These are phyloP conservation scores for Grapholita molesta DNA, from an alignment of 1,140 invertebrate genomes.

Conservation along the genomic window DNA sequence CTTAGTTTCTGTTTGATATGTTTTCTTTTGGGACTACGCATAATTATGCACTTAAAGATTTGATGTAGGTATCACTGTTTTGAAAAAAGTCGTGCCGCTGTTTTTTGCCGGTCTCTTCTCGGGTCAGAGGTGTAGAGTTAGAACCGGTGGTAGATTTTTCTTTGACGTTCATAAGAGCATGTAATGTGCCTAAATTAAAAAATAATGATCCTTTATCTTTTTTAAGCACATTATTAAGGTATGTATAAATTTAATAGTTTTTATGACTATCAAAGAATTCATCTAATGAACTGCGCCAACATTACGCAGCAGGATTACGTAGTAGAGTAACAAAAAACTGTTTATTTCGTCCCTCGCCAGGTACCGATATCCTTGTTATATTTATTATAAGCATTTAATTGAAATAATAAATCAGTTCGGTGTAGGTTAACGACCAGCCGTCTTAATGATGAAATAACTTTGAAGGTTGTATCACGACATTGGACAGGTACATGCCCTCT, in stretches of 20 bases:
- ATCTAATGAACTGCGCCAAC: not conserved
- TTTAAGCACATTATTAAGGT: no score
- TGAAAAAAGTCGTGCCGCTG: no score
- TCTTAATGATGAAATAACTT: constrained; percentile 53
- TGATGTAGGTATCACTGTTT: no score
- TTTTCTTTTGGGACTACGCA: no score
- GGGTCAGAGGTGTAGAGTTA: no score
- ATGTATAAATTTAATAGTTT: not conserved
- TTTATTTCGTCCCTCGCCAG: constrained; percentile 22
- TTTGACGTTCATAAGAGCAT: no score
- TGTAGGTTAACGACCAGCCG: constrained; percentile 55
- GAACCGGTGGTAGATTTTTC: no score
- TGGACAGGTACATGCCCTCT: constrained; percentile 45
- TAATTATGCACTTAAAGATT: no score
- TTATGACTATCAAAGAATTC: not conserved
- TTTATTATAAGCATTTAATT: not conserved
- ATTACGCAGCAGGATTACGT: not conserved
- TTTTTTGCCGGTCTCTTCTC: no score
- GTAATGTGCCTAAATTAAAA: no score
- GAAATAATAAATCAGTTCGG: constrained; percentile 29
- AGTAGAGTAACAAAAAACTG: constrained; percentile 33
- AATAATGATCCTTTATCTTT: no score
- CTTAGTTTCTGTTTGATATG: no score
- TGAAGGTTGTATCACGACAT: constrained; percentile 62
- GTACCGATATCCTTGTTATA: not conserved